Evolutionary conservation across 2,888 invertebrate genomes (phyloP).

Genomic region (Notodonta dromedarius): DNA sequence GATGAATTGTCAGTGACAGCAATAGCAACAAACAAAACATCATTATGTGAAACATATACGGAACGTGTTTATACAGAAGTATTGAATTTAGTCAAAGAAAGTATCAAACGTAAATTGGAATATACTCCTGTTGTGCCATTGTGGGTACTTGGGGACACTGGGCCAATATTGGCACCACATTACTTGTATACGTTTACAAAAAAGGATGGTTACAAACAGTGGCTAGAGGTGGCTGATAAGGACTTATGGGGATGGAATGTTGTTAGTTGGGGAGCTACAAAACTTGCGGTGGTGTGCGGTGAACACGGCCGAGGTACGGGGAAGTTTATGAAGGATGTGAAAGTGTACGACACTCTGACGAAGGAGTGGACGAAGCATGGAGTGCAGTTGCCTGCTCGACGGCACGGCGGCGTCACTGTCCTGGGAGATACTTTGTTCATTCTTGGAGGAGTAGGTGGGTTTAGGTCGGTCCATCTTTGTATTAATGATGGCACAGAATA

Average conservation of each 20-base stretch:
- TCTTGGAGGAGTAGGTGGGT: constrained; percentile 74
- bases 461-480: constrained; percentile 60
- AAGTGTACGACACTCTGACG: constrained; percentile 64
- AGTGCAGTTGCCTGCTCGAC: constrained; percentile 59
- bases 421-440: constrained; percentile 61
- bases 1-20: constrained; percentile 34
- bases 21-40: constrained; percentile 40
- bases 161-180: constrained; percentile 51
- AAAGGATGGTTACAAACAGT: constrained; percentile 56
- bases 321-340: constrained; percentile 63
- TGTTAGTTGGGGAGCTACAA: constrained; percentile 63
- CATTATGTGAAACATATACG: constrained; percentile 54
- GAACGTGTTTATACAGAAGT: constrained; percentile 65
- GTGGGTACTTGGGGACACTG: constrained; percentile 50
- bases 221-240: constrained; percentile 67
- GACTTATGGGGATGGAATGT: constrained; percentile 75
- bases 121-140: constrained; percentile 59
- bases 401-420: constrained; percentile 66
- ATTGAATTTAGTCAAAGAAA: constrained; percentile 50
- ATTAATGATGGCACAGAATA: neutral
- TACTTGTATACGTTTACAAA: constrained; percentile 57
- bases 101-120: constrained; percentile 47
- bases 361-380: constrained; percentile 67
- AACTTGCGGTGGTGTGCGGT: constrained; percentile 67
- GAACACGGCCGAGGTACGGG: constrained; percentile 71